These are phyloP conservation scores for Crotophaga sulcirostris DNA, from an alignment of 2,113 vertebrate genomes.

Conservation along the genomic window DNA sequence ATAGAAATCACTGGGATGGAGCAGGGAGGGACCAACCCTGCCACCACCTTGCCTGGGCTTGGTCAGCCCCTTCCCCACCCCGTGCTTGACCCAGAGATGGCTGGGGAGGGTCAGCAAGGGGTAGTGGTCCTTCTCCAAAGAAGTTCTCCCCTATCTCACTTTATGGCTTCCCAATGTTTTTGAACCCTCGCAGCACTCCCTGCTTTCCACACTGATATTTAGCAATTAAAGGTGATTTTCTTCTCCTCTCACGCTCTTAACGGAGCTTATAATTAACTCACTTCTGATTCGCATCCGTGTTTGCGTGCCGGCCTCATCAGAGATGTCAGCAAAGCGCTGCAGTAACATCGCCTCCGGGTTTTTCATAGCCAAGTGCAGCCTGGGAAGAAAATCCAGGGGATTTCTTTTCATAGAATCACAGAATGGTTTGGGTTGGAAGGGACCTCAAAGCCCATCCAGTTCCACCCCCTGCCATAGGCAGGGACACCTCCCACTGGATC, in stretches of 20 bases:
- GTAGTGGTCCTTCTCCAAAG: background rate
- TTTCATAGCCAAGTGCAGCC: background rate
- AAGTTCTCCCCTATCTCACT: background rate
- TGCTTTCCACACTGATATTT: background rate
- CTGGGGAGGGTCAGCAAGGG: background rate
- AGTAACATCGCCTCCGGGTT: fast-evolving
- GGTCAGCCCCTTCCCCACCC: background rate
- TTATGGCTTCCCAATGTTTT: background rate
- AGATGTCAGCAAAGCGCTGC: background rate
- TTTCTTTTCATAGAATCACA: background rate
- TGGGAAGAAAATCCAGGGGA: background rate
- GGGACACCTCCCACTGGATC: no score
- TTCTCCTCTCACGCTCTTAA: background rate
- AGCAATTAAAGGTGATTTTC: conserved; percentile 17
- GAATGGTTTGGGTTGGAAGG: no score
- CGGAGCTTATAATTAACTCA: background rate
- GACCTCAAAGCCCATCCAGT: no score
- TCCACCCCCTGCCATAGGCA: no score
- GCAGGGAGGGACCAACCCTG: background rate
- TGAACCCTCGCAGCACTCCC: background rate
- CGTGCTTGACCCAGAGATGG: background rate
- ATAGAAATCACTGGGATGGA: background rate
- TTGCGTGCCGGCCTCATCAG: background rate
- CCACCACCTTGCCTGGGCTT: background rate
- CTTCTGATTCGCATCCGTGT: background rate